phyloP scores from a whole-genome alignment of 2,888 invertebrate species.

The Alentia gelatinosa region DNA sequence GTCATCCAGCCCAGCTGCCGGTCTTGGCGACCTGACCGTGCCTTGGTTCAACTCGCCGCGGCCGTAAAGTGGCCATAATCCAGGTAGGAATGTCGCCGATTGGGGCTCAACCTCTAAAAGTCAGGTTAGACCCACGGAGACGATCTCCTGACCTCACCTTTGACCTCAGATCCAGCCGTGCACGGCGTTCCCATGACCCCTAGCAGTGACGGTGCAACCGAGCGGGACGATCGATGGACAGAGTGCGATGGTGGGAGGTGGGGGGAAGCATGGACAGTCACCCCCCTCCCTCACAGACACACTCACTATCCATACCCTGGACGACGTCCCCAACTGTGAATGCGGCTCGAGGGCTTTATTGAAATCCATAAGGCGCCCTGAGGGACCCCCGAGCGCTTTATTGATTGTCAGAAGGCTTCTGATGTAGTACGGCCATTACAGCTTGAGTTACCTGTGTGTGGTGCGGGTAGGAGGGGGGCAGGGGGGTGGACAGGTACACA shows the following conservation, averaged over 20 bases:
- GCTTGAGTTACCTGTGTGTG: not conserved
- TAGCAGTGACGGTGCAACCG: not conserved
- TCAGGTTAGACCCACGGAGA: not conserved
- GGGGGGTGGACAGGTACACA: not conserved
- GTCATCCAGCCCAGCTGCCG: not conserved
- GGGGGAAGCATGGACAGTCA: not conserved
- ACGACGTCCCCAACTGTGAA: not conserved
- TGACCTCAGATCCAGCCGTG: not conserved
- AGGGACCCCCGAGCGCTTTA: not conserved
- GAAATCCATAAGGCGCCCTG: constrained; percentile 8
- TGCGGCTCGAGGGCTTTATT: not conserved
- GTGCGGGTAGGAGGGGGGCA: not conserved
- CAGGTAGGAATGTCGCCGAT: constrained; percentile 16
- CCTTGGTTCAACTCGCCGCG: not conserved
- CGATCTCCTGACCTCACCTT: constrained; percentile 20
- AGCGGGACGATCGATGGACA: not conserved
- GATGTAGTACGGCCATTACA: not conserved
- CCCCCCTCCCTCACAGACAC: not conserved
- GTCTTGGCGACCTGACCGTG: not conserved
- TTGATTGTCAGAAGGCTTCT: not conserved
- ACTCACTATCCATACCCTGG: not conserved
- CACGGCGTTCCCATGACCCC: constrained; percentile 37
- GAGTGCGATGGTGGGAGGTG: not conserved
- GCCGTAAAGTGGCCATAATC: not conserved
- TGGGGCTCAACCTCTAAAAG: not conserved